phyloP scores from a whole-genome alignment of 2,113 vertebrate genomes.

The Phyllostomus hastatus region DNA sequence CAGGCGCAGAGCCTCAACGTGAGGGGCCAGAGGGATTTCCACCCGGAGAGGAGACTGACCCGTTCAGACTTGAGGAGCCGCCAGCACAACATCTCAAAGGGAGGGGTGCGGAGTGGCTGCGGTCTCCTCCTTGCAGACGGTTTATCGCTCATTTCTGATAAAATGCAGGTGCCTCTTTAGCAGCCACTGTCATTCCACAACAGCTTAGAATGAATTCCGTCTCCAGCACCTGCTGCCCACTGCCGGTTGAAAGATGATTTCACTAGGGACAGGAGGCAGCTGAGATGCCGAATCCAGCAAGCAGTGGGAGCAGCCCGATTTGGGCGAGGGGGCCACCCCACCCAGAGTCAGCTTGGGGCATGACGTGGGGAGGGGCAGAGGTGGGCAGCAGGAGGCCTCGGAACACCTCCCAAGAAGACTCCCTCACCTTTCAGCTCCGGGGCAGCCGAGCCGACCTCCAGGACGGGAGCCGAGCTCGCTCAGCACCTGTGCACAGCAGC shows the following conservation, averaged over 20 bases:
- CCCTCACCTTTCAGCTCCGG: neutral
- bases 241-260: neutral
- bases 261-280: neutral
- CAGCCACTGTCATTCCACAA: neutral
- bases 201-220: neutral
- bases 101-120: rapidly evolving
- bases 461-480: neutral
- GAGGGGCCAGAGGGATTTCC: neutral
- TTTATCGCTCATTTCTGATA: neutral
- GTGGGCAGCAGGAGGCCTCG: neutral
- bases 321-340: too few relatives aligned
- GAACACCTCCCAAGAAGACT: neutral
- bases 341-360: neutral
- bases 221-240: neutral
- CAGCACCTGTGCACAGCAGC: neutral
- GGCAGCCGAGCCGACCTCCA: neutral
- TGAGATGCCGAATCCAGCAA: neutral
- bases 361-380: neutral
- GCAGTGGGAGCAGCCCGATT: neutral
- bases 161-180: neutral
- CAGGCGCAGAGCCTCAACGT: neutral
- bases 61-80: rapidly evolving
- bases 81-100: neutral
- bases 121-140: neutral
- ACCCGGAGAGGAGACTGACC: neutral